phyloP scores from a whole-genome alignment of 2,888 invertebrate species.

The Stomorhina lunata region DNA sequence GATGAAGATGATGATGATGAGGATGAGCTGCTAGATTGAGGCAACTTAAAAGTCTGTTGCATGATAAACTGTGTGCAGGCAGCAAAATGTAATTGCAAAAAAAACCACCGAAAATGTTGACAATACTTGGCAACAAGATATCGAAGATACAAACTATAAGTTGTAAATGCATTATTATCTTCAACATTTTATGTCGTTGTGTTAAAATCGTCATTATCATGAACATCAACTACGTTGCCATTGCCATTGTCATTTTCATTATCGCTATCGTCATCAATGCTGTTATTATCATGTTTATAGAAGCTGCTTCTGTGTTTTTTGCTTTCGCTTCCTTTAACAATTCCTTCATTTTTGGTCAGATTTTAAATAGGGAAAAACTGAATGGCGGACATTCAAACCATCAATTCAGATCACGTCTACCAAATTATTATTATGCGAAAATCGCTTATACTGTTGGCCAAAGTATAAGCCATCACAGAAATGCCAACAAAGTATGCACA shows the following conservation, averaged over 20 bases:
- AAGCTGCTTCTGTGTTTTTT: slow-evolving; percentile 23
- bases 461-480: slow-evolving; percentile 15
- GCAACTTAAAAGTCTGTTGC: neutral
- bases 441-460: slow-evolving; percentile 68
- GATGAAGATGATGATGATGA: slow-evolving; percentile 13
- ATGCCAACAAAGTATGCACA: neutral
- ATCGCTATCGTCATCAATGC: slow-evolving; percentile 53
- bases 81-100: slow-evolving; percentile 4
- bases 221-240: slow-evolving; percentile 1
- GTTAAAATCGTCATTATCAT: slow-evolving; percentile 27
- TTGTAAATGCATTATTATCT: slow-evolving; percentile 55
- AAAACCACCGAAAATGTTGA: slow-evolving; percentile 47
- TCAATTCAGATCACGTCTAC: slow-evolving; percentile 76
- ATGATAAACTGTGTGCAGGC: neutral
- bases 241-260: slow-evolving; percentile 29
- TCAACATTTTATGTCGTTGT: slow-evolving; percentile 35
- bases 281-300: slow-evolving; percentile 38
- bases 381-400: slow-evolving; percentile 50
- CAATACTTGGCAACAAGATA: slow-evolving; percentile 35
- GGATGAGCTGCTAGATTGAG: neutral
- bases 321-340: neutral
- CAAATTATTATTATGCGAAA: slow-evolving; percentile 79
- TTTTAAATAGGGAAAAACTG: neutral
- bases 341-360: slow-evolving; percentile 4
- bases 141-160: slow-evolving; percentile 31